A percentile compares a stretch with the other conserved stretches of the same genome.
Conservation (phyloP, 2,888 invertebrate species). For the Diplazon laetatorius region DNA sequence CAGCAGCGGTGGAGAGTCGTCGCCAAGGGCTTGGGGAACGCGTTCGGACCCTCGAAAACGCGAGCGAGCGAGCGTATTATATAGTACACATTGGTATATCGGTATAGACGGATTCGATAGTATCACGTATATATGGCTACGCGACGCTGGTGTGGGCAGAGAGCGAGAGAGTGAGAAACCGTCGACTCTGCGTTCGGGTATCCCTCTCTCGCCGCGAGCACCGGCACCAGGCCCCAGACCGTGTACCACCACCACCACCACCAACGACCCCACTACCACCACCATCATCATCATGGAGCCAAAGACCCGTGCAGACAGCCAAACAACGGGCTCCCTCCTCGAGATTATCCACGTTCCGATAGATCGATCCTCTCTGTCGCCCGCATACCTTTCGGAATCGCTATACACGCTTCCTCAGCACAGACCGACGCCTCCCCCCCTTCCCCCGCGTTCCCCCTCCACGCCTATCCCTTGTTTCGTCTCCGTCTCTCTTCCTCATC, state of each 20-base stretch:
- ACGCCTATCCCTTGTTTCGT: conserved; percentile 53
- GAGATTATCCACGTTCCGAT: conserved; percentile 75
- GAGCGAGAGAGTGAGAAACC: too few relatives aligned
- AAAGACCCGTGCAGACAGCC: conserved; percentile 72
- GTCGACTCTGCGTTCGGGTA: conserved; percentile 42
- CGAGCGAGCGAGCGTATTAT: conserved; percentile 59
- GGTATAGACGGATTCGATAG: conserved; percentile 41
- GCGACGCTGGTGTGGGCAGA: conserved; percentile 52
- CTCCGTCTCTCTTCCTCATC: conserved; percentile 65
- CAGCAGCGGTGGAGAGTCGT: conserved; percentile 18
- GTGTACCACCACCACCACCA: conserved; percentile 50
- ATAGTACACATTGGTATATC: conserved; percentile 33
- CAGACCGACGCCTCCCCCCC: conserved; percentile 57
- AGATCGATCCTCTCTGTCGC: conserved; percentile 79
- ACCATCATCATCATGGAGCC: conserved; percentile 66
- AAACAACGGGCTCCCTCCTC: conserved; percentile 71
- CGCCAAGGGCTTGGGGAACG: conserved; percentile 38
- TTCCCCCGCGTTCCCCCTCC: conserved; percentile 38
- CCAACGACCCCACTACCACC: conserved; percentile 52
- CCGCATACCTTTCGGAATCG: conserved; percentile 75
- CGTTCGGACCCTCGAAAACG: conserved; percentile 59
- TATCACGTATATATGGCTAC: conserved; percentile 1
- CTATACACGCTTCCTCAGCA: conserved; percentile 56
- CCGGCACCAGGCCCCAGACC: conserved; percentile 46
- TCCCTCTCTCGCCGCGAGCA: conserved; percentile 40